These are phyloP conservation scores for Octopus sinensis DNA, from an alignment of 1,140 invertebrate species.

Conservation along the genomic window DNA sequence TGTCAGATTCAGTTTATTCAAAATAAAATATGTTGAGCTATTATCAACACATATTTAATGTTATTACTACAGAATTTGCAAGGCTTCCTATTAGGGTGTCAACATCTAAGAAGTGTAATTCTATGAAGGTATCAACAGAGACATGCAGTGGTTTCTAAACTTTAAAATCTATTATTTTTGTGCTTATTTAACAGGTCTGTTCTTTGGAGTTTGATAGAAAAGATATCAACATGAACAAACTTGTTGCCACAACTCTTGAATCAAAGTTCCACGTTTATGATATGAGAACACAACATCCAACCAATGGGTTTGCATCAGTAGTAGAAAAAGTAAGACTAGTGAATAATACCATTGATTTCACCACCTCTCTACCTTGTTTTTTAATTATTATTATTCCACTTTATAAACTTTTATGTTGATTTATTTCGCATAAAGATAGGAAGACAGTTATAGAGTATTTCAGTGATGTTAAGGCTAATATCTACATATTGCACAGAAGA, in stretches of 20 bases:
- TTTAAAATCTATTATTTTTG: too few species aligned
- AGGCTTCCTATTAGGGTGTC: too few species aligned
- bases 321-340: constrained; percentile 67
- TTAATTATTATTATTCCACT: background rate
- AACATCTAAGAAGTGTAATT: too few species aligned
- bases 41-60: too few species aligned
- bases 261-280: constrained; percentile 88
- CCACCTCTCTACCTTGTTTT: background rate
- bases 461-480: background rate
- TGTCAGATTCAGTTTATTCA: too few species aligned
- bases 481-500: too few species aligned
- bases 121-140: too few species aligned
- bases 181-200: constrained; percentile 67
- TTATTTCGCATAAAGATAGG: background rate
- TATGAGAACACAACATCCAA: constrained; percentile 79
- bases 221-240: constrained; percentile 93
- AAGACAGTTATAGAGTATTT: background rate
- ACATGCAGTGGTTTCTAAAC: too few species aligned
- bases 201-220: constrained; percentile 87
- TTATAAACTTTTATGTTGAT: background rate
- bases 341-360: background rate
- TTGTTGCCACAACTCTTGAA: constrained; percentile 88
- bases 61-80: too few species aligned
- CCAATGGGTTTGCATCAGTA: constrained; percentile 79
- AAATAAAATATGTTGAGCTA: too few species aligned